Base-by-base conservation (phyloP, 30 jellyfish, hydroid and myxozoan species). In the Catostylus mosaicus region DNA sequence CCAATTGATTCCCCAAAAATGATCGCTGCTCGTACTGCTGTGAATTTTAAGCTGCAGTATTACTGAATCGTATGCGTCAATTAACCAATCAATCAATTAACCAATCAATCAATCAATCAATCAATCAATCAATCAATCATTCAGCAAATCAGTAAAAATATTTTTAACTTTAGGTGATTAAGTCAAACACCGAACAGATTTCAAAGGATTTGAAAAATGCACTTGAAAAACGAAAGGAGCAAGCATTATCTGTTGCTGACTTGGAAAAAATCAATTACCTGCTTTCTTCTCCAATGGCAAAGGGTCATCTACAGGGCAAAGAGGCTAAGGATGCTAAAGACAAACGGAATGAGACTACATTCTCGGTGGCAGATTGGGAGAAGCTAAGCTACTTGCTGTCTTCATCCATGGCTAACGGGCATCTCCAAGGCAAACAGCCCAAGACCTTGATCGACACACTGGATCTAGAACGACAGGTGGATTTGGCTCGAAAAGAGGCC, bases 401-500 rank as follows among this genome's bases (percentile, higher is more conserved):
- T 16, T 81, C 94, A 7, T 96, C 99, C 9, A 63, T 84, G 88
- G 88, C 82, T 69, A 75, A 84, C 35, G 92, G 92, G 32, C 92
- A 82, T 47, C 30, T 68, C 62, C 69, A 88, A 20, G 91, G 96
- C 56, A 93, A 75, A 37, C 90, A 66, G 73, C 97, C 88, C 61
- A 92, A 88, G 52, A 37, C 89, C 29, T 82, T 78, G 62, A 85
- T 86, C 26, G 97, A 94, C 76, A 94, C 99, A 31, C 30, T 94
- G 43, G 92, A 78, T 65, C 92, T 94, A 29, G 99, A 94, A 70
- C 73, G 91, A 4, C 99, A 94, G 52, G 99, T 94, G 26, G 99
- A 94, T 54, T 67, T 96, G 23, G 99, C 99, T 30, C 82, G 96
- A 31, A 94, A 96, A 19, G 99, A 94, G 90, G 99, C 99, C 12